Conservation (phyloP, 2,888 invertebrate species). For the Linnaemya vulpina region DNA sequence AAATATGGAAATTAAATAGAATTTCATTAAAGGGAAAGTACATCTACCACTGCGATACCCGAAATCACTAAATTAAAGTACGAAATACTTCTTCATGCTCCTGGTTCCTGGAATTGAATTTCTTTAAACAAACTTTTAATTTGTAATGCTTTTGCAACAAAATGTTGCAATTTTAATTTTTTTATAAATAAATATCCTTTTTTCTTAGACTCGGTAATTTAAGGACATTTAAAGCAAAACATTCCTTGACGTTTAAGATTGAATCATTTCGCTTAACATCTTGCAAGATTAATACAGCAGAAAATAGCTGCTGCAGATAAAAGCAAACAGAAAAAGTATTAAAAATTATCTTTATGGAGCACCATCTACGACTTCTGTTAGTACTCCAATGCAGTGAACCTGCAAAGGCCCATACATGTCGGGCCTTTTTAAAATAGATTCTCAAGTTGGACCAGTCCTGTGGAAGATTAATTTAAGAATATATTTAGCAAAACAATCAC, state of each 20-base stretch:
- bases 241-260: neutral
- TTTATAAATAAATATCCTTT: neutral
- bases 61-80: no score
- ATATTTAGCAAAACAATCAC: no score
- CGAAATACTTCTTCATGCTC: no score
- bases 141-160: no score
- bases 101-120: no score
- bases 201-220: neutral
- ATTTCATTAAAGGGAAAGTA: no score
- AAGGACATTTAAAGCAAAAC: neutral
- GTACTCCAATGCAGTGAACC: neutral
- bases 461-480: no score
- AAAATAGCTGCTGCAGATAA: constrained; percentile 31
- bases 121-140: no score
- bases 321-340: constrained; percentile 38
- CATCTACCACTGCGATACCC: no score
- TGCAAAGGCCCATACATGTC: neutral
- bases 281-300: constrained; percentile 57
- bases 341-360: constrained; percentile 60
- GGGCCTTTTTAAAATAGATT: neutral
- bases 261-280: neutral
- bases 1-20: no score
- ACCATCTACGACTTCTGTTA: neutral
- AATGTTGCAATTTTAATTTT: no score
- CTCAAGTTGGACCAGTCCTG: no score